Conservation (phyloP, 2,113 vertebrate genomes). For the Trichechus manatus region DNA sequence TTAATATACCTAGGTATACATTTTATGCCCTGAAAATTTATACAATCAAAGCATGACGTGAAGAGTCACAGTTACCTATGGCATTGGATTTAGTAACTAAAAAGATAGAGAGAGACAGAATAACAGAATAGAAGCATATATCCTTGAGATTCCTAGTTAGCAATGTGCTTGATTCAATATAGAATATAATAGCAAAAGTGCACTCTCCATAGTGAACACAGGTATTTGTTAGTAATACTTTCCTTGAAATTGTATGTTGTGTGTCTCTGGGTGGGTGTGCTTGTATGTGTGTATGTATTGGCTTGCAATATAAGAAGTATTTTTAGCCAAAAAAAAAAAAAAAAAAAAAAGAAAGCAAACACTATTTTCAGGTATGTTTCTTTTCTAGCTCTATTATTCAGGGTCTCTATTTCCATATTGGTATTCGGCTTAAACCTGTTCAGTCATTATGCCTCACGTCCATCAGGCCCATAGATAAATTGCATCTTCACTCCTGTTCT, state of each 20-base stretch:
- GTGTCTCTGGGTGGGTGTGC: background rate
- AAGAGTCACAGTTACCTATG: background rate
- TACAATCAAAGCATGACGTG: background rate
- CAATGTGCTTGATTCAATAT: background rate
- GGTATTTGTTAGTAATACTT: background rate
- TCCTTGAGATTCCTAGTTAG: background rate
- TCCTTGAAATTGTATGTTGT: background rate
- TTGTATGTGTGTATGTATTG: background rate
- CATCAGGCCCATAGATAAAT: background rate
- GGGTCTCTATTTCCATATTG: background rate
- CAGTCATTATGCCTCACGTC: accelerated
- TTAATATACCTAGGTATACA: background rate
- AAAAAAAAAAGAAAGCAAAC: background rate
- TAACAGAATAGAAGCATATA: too few species aligned
- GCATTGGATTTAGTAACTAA: background rate
- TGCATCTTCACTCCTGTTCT: background rate
- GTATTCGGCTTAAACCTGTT: background rate
- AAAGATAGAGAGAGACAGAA: background rate
- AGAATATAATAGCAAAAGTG: background rate
- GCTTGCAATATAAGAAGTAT: background rate
- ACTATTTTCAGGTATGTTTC: background rate
- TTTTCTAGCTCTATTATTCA: background rate
- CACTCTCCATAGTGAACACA: background rate
- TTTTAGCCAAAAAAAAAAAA: background rate
- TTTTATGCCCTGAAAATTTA: background rate